Conservation (phyloP, 2,113 vertebrate species). For the Arizona elegans region DNA sequence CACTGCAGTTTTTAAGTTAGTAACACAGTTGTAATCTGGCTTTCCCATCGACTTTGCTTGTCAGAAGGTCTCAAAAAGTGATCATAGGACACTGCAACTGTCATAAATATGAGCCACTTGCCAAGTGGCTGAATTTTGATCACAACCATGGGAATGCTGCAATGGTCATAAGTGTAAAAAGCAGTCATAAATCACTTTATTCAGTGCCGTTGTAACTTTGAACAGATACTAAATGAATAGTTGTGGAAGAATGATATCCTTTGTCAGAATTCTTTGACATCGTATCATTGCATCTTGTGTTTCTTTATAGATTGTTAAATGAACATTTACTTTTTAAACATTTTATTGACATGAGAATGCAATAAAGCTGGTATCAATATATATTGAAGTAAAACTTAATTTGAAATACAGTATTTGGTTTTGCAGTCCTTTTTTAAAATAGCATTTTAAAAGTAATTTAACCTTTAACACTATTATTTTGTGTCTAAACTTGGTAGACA, state of each 20-base stretch:
- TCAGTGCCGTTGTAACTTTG: not conserved
- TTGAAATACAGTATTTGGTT: not conserved
- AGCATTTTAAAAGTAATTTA: not conserved
- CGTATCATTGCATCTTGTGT: slow-evolving; percentile 23
- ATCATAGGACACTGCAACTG: not conserved
- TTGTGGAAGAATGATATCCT: not conserved
- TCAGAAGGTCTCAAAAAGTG: not conserved
- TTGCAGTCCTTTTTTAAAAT: not conserved
- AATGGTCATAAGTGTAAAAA: not conserved
- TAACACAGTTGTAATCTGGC: not conserved
- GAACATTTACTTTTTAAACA: not conserved
- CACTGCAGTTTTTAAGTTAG: not conserved
- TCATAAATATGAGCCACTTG: not conserved
- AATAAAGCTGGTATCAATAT: not conserved
- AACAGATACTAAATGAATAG: not conserved
- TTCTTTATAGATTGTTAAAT: slow-evolving; percentile 8
- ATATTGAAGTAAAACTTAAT: slow-evolving; percentile 1
- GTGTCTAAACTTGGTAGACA: not conserved
- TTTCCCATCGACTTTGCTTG: not conserved
- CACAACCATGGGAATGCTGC: not conserved
- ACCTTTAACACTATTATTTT: not conserved
- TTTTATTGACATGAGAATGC: not conserved
- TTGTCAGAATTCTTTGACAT: slow-evolving; percentile 39
- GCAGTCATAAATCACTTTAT: not conserved
- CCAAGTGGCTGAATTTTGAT: not conserved